A percentile compares a stretch with the other conserved stretches of the same genome.
phyloP scores from a whole-genome alignment of 2,797 vertebrate species.

The Anguilla obscura region DNA sequence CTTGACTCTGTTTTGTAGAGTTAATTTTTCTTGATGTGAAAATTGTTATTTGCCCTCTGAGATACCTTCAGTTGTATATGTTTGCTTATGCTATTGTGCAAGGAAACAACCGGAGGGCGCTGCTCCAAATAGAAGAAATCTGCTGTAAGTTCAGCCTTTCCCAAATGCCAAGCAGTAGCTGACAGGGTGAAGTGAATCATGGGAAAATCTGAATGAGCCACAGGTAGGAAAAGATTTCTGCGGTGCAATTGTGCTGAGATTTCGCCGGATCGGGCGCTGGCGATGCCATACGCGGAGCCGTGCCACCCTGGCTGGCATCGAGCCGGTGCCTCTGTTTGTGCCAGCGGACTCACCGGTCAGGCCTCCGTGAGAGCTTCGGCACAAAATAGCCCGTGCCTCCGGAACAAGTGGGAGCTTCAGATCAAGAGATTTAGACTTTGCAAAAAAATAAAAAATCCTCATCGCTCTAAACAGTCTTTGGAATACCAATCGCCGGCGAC shows the following conservation, averaged over 20 bases:
- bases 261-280: not conserved
- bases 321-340: not conserved
- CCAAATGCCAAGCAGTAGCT: not conserved
- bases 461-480: not conserved
- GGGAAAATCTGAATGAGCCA: not conserved
- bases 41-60: not conserved
- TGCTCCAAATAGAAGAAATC: not conserved
- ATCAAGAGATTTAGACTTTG: not conserved
- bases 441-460: not conserved
- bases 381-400: not conserved
- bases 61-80: not conserved
- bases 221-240: not conserved
- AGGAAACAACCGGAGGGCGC: not conserved
- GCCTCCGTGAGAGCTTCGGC: not conserved
- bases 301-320: not conserved
- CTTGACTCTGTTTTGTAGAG: not conserved
- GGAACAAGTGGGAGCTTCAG: not conserved
- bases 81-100: not conserved
- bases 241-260: not conserved
- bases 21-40: not conserved
- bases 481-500: not conserved
- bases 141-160: not conserved
- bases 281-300: not conserved
- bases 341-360: not conserved
- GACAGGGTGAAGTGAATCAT: not conserved